Conservation (phyloP, 2,888 invertebrate genomes). For the Cantharis flavilabris region DNA sequence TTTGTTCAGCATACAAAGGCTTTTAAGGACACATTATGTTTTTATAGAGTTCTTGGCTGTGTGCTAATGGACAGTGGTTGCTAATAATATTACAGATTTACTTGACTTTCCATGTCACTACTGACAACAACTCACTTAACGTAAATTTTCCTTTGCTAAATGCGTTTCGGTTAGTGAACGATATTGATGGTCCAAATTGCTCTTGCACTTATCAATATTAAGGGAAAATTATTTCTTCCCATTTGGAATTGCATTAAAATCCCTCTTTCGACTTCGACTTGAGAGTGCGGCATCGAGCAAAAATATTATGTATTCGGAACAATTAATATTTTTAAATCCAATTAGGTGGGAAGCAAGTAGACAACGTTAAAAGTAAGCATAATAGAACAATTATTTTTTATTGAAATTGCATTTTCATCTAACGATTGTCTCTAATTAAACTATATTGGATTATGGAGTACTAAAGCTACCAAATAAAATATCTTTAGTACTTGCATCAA, state of each 20-base stretch:
- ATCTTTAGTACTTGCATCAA: conserved; percentile 43
- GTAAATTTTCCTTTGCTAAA: conserved; percentile 30
- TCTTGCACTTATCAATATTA: conserved; percentile 11
- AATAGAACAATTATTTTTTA: conserved; percentile 34
- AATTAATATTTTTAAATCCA: neutral
- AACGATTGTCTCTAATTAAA: conserved; percentile 39
- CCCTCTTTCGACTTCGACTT: neutral
- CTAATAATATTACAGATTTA: conserved; percentile 40
- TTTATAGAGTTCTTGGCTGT: conserved; percentile 38
- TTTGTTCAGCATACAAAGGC: conserved; percentile 33
- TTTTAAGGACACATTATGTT: conserved; percentile 39
- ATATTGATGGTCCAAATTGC: conserved; percentile 19
- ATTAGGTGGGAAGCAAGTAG: neutral
- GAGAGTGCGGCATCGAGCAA: neutral
- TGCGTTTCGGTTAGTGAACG: conserved; percentile 19
- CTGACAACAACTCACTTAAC: conserved; percentile 31
- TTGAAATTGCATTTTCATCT: conserved; percentile 37
- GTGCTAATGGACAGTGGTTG: conserved; percentile 39
- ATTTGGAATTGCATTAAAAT: neutral
- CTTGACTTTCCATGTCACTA: conserved; percentile 34
- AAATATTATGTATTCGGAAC: neutral
- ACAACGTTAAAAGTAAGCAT: neutral
- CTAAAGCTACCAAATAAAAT: conserved; percentile 42
- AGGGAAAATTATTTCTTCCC: neutral
- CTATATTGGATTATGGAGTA: conserved; percentile 38